Evolutionary conservation across 1,140 invertebrate genomes (phyloP), one percentile per base, ranked within the genome.

Genomic region (Teleogryllus occipitalis): DNA sequence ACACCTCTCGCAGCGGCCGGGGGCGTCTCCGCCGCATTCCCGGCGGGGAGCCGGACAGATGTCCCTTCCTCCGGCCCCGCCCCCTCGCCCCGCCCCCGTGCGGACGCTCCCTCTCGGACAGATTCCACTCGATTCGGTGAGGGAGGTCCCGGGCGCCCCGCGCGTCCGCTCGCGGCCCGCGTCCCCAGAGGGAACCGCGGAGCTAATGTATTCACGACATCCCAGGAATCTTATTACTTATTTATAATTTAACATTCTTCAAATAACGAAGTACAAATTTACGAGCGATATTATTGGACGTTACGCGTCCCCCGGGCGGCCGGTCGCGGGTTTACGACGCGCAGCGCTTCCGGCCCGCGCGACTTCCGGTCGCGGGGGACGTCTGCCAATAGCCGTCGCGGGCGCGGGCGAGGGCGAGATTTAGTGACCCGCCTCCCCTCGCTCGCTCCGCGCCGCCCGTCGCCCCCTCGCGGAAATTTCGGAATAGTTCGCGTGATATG

Each of bases 401-500:
- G 54, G 18, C 10, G 54, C 54, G 54, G 10, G 54, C 54, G 49
- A 54, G 8, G 8, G 49, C 49, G 54, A 65, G 54, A 65, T 65
- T 65, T 65, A 65, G 10, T 65, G 54, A 2, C 54, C 54, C 54
- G 27, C n/a, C n/a, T n/a, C n/a, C n/a, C n/a, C n/a, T n/a, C n/a
- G n/a, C n/a, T n/a, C n/a, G n/a, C n/a, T n/a, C n/a, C n/a, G n/a
- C n/a, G n/a, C n/a, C 54, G 27, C 54, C 10, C 54, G 7, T 1
- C 54, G 54, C 10, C 54, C 18, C 18, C 54, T 65, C 54, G 54
- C 18, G 54, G 18, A 65, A 65, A 65, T 65, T 65, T 65, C 54
- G 54, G 54, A 65, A 65, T 65, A 65, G 54, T 65, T 65, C 54
- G 54, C 54, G 54, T 65, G 54, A 65, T 65, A 65, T 65, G 54